Evolutionary conservation across 2,113 vertebrate species (phyloP).

Genomic region (Megaleporinus macrocephalus): DNA sequence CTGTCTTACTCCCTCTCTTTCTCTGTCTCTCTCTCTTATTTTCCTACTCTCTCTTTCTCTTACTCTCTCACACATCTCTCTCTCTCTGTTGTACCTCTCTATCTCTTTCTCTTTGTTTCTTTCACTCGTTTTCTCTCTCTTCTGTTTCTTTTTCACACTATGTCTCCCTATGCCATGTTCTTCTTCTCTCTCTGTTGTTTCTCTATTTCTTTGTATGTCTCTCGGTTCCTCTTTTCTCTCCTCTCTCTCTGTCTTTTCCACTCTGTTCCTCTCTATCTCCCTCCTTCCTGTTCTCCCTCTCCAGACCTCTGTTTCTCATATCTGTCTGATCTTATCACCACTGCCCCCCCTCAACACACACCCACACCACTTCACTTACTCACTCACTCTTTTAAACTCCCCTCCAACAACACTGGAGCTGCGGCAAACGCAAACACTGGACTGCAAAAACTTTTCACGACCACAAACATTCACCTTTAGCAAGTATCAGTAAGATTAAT

Average conservation of each 20-base stretch:
- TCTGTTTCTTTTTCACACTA: not conserved
- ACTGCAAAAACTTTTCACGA: too few relatives aligned
- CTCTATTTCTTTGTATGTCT: constrained; percentile 22
- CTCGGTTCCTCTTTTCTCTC: not conserved
- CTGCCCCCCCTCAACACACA: not conserved
- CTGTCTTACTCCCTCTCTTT: constrained; percentile 26
- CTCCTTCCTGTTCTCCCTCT: not conserved
- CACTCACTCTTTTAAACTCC: too few relatives aligned
- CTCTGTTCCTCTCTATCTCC: not conserved
- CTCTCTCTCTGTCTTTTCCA: not conserved
- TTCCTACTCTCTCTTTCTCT: not conserved
- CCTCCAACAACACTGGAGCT: too few relatives aligned
- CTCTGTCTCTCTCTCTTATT: constrained; percentile 1
- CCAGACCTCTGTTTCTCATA: not conserved
- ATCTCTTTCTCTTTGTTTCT: not conserved
- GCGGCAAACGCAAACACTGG: too few relatives aligned
- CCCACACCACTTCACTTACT: not conserved
- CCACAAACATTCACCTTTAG: too few relatives aligned
- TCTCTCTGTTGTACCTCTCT: not conserved
- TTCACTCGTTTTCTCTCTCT: not conserved
- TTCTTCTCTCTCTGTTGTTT: not conserved
- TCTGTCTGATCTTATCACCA: not conserved
- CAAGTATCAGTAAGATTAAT: too few relatives aligned
- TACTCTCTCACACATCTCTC: not conserved
- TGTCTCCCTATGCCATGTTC: not conserved